phyloP scores from a whole-genome alignment of 2,113 vertebrate genomes.

The Oryzias woworae region DNA sequence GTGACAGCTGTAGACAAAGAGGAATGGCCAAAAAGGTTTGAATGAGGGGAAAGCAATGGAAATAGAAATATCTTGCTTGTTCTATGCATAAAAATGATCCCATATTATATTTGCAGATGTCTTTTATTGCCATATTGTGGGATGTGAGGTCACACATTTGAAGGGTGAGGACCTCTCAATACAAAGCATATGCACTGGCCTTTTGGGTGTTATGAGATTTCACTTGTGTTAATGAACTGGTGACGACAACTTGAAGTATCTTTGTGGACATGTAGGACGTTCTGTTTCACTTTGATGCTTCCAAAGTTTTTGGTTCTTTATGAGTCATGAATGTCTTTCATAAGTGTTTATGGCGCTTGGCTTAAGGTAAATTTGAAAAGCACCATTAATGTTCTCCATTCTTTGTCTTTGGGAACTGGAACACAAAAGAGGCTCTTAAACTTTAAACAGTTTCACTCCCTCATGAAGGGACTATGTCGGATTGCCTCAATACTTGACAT shows the following conservation, averaged over 20 bases:
- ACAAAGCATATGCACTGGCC: conserved; percentile 46
- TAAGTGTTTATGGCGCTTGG: conserved; percentile 40
- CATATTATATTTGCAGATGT: conserved; percentile 37
- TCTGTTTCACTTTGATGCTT: conserved; percentile 23
- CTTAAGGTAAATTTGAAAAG: conserved; percentile 54
- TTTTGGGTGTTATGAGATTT: conserved; percentile 44
- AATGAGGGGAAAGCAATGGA: conserved; percentile 1
- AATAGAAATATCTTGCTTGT: not conserved
- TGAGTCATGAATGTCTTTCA: conserved; percentile 35
- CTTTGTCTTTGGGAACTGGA: conserved; percentile 8
- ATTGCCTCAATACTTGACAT: no score
- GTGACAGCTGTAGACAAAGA: conserved; percentile 15
- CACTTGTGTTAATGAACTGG: conserved; percentile 39
- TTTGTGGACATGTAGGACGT: conserved; percentile 13
- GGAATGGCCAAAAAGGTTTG: not conserved
- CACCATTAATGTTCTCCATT: conserved; percentile 26
- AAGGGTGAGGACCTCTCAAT: conserved; percentile 41
- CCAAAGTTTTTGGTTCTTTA: conserved; percentile 15
- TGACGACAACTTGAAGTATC: conserved; percentile 24
- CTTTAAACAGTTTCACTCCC: no score
- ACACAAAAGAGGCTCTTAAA: no score
- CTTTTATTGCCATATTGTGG: conserved; percentile 43
- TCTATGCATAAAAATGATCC: conserved; percentile 13
- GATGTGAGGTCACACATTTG: conserved; percentile 46
- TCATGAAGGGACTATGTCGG: no score